phyloP scores from a whole-genome alignment of 1,140 invertebrate genomes.

The Helicoverpa armigera region DNA sequence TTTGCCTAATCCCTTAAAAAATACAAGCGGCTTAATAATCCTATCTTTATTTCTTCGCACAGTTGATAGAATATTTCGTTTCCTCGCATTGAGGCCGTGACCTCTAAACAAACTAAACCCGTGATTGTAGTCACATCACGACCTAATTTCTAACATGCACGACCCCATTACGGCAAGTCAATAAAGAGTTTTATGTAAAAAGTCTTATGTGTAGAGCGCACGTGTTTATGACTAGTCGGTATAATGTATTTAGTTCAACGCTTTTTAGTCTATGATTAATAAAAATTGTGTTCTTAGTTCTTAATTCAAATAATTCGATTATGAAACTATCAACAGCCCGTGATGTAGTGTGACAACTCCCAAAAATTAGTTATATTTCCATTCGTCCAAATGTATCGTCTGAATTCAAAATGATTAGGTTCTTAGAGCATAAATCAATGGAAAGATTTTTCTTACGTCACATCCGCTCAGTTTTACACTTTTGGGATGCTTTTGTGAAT shows the following conservation, averaged over 20 bases:
- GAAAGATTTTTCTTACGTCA: too few species aligned
- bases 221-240: neutral
- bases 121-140: slow-evolving; percentile 13
- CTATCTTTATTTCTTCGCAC: neutral
- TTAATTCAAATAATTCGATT: too few species aligned
- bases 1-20: too few species aligned
- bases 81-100: slow-evolving; percentile 5
- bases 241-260: neutral
- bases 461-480: too few species aligned
- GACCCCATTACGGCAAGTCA: slow-evolving; percentile 25
- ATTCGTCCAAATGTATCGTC: too few species aligned
- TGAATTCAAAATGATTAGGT: too few species aligned
- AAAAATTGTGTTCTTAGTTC: neutral
- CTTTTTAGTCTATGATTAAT: neutral
- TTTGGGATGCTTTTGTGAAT: too few species aligned
- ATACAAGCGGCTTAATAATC: too few species aligned
- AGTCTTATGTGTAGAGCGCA: neutral
- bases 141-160: slow-evolving; percentile 23
- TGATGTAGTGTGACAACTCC: too few species aligned
- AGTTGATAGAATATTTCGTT: slow-evolving; percentile 12
- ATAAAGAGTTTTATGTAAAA: slow-evolving; percentile 27
- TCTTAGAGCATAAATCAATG: too few species aligned
- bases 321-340: too few species aligned
- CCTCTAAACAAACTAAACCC: slow-evolving; percentile 32
- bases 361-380: too few species aligned